Conservation (phyloP, 2,888 invertebrate species). For the Ctena decussata region DNA sequence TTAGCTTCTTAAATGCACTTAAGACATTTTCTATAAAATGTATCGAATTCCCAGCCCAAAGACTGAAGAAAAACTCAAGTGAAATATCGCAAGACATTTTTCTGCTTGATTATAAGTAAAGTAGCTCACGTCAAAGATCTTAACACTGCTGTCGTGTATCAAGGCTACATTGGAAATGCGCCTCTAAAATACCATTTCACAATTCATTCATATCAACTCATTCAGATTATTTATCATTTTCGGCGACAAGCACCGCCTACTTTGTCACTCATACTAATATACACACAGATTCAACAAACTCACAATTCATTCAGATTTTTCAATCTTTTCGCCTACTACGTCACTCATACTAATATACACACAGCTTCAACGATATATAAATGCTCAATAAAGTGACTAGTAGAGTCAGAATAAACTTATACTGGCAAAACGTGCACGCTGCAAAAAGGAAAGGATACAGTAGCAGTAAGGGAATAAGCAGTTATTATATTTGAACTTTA, state of each 20-base stretch:
- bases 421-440: background rate
- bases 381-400: background rate
- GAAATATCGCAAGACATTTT: too few species aligned
- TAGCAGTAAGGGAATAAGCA: background rate
- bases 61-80: too few species aligned
- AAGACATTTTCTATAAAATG: too few species aligned
- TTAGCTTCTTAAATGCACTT: too few species aligned
- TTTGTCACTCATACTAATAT: background rate
- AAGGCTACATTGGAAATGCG: background rate
- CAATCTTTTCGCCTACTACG: too few species aligned
- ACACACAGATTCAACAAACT: background rate
- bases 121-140: background rate
- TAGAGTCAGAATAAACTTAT: background rate
- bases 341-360: background rate
- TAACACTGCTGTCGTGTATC: background rate
- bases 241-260: background rate
- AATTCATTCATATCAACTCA: background rate
- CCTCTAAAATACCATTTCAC: background rate
- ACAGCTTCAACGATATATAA: background rate
- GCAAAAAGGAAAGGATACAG: too few species aligned
- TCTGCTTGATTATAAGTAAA: too few species aligned
- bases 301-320: too few species aligned
- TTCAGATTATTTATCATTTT: constrained; percentile 5
- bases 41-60: too few species aligned
- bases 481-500: too few species aligned